Evolutionary conservation across 2,888 invertebrate genomes (phyloP), one percentile per base, ranked within the genome.

Genomic region (Acanthacorydalis orientalis): DNA sequence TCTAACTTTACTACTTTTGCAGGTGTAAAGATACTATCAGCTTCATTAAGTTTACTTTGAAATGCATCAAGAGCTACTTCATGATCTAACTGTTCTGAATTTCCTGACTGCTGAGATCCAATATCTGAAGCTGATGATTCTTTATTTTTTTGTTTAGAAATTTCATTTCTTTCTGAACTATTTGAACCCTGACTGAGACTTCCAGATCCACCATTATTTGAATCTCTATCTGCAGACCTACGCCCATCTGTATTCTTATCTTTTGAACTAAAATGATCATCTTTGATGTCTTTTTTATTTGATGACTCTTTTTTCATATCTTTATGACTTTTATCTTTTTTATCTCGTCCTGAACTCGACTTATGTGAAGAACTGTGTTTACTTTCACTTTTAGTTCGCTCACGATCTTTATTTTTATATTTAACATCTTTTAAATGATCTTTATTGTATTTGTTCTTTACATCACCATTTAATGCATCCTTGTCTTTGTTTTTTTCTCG

Each of bases 201-300:
- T 35, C 69, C 68, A 16, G 67, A 64, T 34, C 67, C 65, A 35
- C 80, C 85, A 59, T 84, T 86, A 54, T 83, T 85, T 1, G 86
- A 86, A 64, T 88, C 84, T 51, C 83, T 70, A 55, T 83, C 87
- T 0, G 83, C 82, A 0, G 86, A 86, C 44, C 85, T 70, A 7
- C 86, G 72, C 53, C 73, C 74, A 46, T 75, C 74, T 39, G 72
- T 73, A 10, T 71, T 73, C 57, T 81, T 78, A 1, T 74, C 72
- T 35, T 79, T 77, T 6, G 76, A 67, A 54, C 77, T 76, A 49
- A 76, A 78, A 59, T 85, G 84, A 61, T 86, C 85, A 57, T 86
- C 85, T 56, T 71, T 73, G 16, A 64, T 65, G 47, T 69, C 67
- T 53, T 70, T 70, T 65, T 59, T 73, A 1, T 46, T 46, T 8